Evolutionary conservation across 2,888 invertebrate genomes (phyloP).

Genomic region (Lucinisca nassula): DNA sequence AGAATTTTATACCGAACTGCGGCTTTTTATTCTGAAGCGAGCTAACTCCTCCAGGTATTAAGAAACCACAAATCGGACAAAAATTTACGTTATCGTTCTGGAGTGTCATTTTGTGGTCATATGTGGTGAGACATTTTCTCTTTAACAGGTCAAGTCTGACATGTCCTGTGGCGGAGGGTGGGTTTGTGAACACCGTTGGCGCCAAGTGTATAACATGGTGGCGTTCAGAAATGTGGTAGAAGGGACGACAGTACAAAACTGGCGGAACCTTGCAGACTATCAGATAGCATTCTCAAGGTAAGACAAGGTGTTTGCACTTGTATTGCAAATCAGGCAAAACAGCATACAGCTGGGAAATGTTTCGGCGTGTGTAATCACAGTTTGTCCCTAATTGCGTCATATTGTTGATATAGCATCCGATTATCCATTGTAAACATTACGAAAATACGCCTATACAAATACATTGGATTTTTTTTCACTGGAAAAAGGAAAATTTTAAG

Average conservation of each 20-base stretch:
- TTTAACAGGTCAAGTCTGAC: constrained; percentile 50
- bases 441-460: too few relatives aligned
- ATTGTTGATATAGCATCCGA: neutral
- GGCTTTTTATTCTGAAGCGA: too few relatives aligned
- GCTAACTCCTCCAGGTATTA: too few relatives aligned
- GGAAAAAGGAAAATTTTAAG: too few relatives aligned
- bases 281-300: constrained; percentile 94
- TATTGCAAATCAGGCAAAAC: neutral
- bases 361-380: too few relatives aligned
- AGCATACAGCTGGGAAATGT: neutral
- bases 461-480: too few relatives aligned
- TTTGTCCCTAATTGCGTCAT: too few relatives aligned
- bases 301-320: neutral
- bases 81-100: too few relatives aligned
- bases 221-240: constrained; percentile 83
- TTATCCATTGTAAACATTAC: neutral
- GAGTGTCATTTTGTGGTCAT: too few relatives aligned
- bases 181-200: constrained; percentile 85
- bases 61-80: too few relatives aligned
- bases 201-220: constrained; percentile 87
- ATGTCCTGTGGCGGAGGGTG: constrained; percentile 77
- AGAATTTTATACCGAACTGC: too few relatives aligned
- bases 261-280: constrained; percentile 94
- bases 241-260: constrained; percentile 88
- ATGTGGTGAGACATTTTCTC: too few relatives aligned